Evolutionary conservation across 2,888 invertebrate species (phyloP).

Genomic region (Tinea semifulvella): DNA sequence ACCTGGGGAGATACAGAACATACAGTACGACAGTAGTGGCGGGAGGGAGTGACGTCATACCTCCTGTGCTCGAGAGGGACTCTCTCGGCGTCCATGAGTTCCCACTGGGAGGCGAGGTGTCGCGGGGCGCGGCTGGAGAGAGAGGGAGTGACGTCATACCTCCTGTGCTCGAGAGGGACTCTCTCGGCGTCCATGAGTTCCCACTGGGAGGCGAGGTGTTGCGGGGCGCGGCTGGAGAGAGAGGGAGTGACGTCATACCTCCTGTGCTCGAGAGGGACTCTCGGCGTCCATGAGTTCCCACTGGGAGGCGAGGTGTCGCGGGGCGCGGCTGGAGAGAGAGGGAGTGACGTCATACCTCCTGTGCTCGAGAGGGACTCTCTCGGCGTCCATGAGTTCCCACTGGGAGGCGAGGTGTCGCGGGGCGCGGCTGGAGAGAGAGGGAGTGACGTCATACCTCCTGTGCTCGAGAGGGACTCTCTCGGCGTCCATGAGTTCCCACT

Average conservation of each 20-base stretch:
- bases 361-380: constrained; percentile 81
- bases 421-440: too few relatives aligned
- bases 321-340: too few relatives aligned
- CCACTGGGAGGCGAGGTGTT: constrained; percentile 87
- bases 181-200: constrained; percentile 84
- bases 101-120: constrained; percentile 87
- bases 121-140: constrained; percentile 83
- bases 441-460: constrained; percentile 76
- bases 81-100: constrained; percentile 82
- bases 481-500: constrained; percentile 88
- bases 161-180: constrained; percentile 80
- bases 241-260: too few relatives aligned
- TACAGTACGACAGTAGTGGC: too few relatives aligned
- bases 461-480: constrained; percentile 83
- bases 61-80: constrained; percentile 82
- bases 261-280: constrained; percentile 81
- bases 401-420: constrained; percentile 84
- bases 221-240: constrained; percentile 83
- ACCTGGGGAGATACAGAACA: constrained; percentile 63
- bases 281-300: constrained; percentile 89
- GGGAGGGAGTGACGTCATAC: too few relatives aligned
- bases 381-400: constrained; percentile 88
- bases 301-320: constrained; percentile 82
- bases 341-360: too few relatives aligned
- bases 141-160: too few relatives aligned